Percentiles rank a stretch among this genome's conserved stretches.
Evolutionary conservation across 2,797 vertebrate species (phyloP).

Genomic region (Melanotaenia boesemani): DNA sequence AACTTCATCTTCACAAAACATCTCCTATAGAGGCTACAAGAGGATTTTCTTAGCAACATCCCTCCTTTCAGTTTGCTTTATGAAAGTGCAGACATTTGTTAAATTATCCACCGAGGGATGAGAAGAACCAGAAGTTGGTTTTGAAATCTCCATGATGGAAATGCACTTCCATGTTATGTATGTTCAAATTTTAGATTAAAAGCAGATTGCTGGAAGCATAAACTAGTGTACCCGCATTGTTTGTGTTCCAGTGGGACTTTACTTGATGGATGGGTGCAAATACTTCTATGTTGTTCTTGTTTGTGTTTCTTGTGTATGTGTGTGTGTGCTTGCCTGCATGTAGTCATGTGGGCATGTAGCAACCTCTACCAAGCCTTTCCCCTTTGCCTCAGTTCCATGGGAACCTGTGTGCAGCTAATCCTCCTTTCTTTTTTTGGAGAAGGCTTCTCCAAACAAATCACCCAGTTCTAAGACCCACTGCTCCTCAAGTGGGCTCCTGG

Average conservation of each 20-base stretch:
- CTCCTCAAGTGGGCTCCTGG: slow-evolving; percentile 78
- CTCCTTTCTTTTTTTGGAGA: slow-evolving; percentile 72
- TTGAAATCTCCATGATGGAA: too few relatives aligned
- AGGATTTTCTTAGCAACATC: too few relatives aligned
- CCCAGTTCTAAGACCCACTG: slow-evolving; percentile 73
- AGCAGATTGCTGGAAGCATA: not conserved
- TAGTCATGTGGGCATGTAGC: slow-evolving; percentile 32
- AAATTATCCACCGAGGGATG: too few relatives aligned
- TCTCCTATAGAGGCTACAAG: too few relatives aligned
- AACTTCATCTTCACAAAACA: too few relatives aligned
- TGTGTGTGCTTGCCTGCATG: slow-evolving; percentile 18
- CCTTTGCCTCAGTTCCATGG: slow-evolving; percentile 71
- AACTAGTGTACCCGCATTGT: not conserved
- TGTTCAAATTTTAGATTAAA: too few relatives aligned
- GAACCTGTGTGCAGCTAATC: slow-evolving; percentile 78
- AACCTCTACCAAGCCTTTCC: slow-evolving; percentile 65
- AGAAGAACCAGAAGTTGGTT: too few relatives aligned
- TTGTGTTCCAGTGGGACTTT: slow-evolving; percentile 1
- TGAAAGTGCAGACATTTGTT: too few relatives aligned
- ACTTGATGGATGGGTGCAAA: slow-evolving; percentile 9
- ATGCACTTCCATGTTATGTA: not conserved
- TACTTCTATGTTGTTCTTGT: slow-evolving; percentile 11
- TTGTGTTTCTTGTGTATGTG: slow-evolving; percentile 7
- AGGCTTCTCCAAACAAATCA: slow-evolving; percentile 82
- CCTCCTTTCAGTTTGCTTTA: too few relatives aligned